Evolutionary conservation across 2,113 vertebrate species (phyloP).

Genomic region (Strigops habroptila): DNA sequence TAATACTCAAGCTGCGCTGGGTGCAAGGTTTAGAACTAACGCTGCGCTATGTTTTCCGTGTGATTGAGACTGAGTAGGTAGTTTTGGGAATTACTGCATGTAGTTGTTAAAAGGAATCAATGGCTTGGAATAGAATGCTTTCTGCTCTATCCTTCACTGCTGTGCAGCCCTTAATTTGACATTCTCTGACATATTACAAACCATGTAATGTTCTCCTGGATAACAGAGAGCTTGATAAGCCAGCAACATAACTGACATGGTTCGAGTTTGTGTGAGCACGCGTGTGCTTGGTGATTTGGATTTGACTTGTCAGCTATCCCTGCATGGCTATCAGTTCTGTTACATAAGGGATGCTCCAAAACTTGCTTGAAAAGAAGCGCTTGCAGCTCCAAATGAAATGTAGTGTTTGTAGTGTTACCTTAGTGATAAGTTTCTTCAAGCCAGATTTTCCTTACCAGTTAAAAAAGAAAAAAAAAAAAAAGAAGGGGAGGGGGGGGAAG

Average conservation of each 20-base stretch:
- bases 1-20: background rate
- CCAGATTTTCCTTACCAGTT: background rate
- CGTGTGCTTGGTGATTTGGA: background rate
- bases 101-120: slow-evolving; percentile 65
- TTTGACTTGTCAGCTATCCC: slow-evolving; percentile 25
- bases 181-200: slow-evolving; percentile 56
- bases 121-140: slow-evolving; percentile 68
- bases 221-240: slow-evolving; percentile 34
- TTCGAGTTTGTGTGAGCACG: background rate
- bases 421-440: background rate
- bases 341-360: slow-evolving; percentile 23
- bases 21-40: slow-evolving; percentile 26
- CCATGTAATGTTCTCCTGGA: slow-evolving; percentile 48
- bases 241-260: background rate
- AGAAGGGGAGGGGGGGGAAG: background rate
- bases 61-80: slow-evolving; percentile 30
- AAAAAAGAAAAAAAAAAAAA: background rate
- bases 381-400: background rate
- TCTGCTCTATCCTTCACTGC: slow-evolving; percentile 56
- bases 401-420: background rate
- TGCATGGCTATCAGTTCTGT: background rate
- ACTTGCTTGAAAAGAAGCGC: background rate
- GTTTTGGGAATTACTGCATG: slow-evolving; percentile 38
- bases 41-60: background rate
- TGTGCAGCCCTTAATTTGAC: slow-evolving; percentile 54